Conservation (phyloP, 2,113 vertebrate species). For the Pelodiscus sinensis region DNA sequence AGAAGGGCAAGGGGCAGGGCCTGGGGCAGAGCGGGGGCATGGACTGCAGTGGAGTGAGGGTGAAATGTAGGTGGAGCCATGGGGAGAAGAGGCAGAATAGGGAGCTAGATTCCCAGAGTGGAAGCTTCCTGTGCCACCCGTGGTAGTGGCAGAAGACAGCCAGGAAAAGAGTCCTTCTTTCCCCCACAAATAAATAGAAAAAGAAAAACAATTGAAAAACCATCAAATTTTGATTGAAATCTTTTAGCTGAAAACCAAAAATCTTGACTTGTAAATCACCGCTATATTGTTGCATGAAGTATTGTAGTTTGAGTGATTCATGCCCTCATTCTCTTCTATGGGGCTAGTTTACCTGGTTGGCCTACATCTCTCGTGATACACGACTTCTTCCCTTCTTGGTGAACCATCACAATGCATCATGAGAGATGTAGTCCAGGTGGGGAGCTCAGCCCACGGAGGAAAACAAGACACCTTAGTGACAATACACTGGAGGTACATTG, state of each 20-base stretch:
- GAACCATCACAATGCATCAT: neutral
- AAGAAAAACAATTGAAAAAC: neutral
- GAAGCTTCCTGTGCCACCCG: too few relatives aligned
- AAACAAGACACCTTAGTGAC: neutral
- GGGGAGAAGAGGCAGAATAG: too few relatives aligned
- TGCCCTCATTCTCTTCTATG: too few relatives aligned
- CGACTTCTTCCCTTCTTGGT: rapidly evolving
- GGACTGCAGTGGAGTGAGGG: too few relatives aligned
- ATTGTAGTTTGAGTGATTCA: neutral
- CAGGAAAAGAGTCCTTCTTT: neutral
- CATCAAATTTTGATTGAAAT: neutral
- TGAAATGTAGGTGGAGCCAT: too few relatives aligned
- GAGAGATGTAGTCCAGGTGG: rapidly evolving
- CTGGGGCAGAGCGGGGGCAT: too few relatives aligned
- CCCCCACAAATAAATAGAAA: neutral
- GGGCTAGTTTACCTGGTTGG: neutral
- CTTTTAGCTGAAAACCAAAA: neutral
- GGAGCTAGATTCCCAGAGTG: too few relatives aligned
- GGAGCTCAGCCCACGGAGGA: neutral
- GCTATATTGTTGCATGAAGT: neutral
- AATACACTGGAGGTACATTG: neutral
- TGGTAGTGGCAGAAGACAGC: neutral
- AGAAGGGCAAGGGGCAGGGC: too few relatives aligned
- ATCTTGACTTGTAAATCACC: neutral
- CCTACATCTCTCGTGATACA: neutral